phyloP scores from a whole-genome alignment of 2,113 vertebrate species.

The Petromus typicus region DNA sequence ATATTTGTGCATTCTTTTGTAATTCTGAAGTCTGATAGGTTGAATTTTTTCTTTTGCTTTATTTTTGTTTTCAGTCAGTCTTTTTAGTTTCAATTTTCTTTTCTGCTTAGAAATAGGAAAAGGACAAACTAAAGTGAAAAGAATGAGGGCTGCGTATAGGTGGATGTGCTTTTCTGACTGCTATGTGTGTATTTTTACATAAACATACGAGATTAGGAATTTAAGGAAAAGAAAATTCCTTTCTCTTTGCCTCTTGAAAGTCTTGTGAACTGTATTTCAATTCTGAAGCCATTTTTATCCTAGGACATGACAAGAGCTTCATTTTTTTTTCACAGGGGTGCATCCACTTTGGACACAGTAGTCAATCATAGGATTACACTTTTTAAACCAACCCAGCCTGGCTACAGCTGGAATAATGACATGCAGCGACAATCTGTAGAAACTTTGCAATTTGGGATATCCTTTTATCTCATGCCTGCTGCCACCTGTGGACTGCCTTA shows the following conservation, averaged over 20 bases:
- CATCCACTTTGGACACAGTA: background rate
- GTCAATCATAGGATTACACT: background rate
- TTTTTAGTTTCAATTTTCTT: background rate
- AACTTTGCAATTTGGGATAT: background rate
- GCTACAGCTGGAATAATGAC: background rate
- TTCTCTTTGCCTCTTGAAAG: background rate
- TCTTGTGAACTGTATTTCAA: background rate
- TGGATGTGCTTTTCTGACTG: background rate
- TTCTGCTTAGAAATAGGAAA: constrained; percentile 34
- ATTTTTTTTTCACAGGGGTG: background rate
- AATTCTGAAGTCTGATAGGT: background rate
- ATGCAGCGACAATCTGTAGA: background rate
- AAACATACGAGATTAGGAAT: background rate
- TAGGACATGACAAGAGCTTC: background rate
- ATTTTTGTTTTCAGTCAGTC: background rate
- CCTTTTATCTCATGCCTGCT: background rate
- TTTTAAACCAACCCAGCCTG: background rate
- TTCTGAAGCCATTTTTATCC: background rate
- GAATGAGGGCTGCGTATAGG: background rate
- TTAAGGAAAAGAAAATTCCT: background rate
- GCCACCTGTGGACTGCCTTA: background rate
- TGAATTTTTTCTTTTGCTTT: background rate
- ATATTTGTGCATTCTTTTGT: background rate
- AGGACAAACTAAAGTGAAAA: background rate
- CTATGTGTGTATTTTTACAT: background rate